Evolutionary conservation across 2,888 invertebrate species (phyloP).

Genomic region (Phrixothrix hirtus): DNA sequence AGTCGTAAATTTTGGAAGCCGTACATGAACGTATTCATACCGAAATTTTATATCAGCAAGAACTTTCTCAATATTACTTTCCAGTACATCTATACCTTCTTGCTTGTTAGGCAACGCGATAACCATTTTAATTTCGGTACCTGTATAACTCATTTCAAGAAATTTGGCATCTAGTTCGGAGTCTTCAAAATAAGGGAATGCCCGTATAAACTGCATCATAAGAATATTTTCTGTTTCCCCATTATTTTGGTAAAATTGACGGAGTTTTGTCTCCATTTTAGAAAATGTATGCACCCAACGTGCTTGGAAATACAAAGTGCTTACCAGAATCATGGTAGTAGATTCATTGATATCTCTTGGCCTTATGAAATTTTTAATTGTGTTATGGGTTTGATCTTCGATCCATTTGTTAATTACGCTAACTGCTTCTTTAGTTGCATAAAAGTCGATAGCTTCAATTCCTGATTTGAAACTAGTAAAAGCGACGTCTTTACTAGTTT

Average conservation of each 20-base stretch:
- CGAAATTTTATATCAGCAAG: neutral
- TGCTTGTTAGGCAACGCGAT: neutral
- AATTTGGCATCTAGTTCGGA: neutral
- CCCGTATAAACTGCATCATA: neutral
- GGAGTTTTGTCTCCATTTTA: neutral
- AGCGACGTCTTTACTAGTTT: neutral
- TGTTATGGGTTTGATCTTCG: neutral
- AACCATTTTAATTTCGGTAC: neutral
- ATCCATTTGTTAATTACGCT: neutral
- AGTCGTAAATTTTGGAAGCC: conserved; percentile 1
- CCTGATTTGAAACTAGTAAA: neutral
- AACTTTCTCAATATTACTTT: neutral
- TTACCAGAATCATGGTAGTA: neutral
- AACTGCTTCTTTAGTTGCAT: neutral
- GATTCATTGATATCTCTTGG: neutral
- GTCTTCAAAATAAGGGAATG: neutral
- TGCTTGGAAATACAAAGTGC: neutral
- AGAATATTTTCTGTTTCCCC: neutral
- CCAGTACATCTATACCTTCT: neutral
- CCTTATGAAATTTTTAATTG: neutral
- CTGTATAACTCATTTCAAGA: neutral
- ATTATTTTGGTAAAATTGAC: neutral
- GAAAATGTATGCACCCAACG: neutral
- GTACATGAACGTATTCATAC: neutral
- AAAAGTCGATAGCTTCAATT: neutral